Base-by-base conservation (phyloP, 2,797 vertebrate species). In the Monodelphis domestica region DNA sequence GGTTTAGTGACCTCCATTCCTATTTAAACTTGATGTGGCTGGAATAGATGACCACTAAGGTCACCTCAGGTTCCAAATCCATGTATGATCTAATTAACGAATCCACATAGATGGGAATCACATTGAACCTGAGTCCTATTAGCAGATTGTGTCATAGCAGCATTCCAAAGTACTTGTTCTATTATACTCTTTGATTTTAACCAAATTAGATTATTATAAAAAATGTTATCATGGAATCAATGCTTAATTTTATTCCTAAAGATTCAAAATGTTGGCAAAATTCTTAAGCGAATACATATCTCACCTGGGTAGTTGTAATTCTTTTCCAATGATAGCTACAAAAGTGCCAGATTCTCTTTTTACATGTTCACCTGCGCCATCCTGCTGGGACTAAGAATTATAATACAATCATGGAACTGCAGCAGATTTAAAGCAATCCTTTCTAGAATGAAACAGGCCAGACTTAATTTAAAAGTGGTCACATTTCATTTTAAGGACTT, bases 401-500 rank as follows among this genome's bases (percentile, higher is more conserved):
- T 70, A 94, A 89, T 38, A n/a, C 5, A 55, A 3, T 87, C n/a
- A 91, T 53, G 12, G 93, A 89, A 33, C 38, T 57, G 93, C n/a
- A 21, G 7, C 92, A 97, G 55, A 94, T 88, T 95, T 91, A 97
- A 93, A 50, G 84, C 54, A 90, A 21, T 92, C 50, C 21, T 12
- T 90, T 29, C 57, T 63, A 63, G 29, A 94, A 92, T 89, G 95
- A 94, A 91, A 94, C 89, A 95, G 92, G 95, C 91, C 89, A 45
- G n/a, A 92, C 87, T 94, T 96, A 95, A 91, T 96, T 93, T 93
- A 96, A 94, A 95, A 30, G 57, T 52, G 51, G 17, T 53, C 78
- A 95, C 5, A 89, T 91, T 97, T 96, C 52, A 95, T 90, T 94
- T 96, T 90, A 91, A 95, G 92, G 91, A 78, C 51, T 54, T 96